Evolutionary conservation across 2,888 invertebrate genomes (phyloP).

Genomic region (Stictocephala bisonia): DNA sequence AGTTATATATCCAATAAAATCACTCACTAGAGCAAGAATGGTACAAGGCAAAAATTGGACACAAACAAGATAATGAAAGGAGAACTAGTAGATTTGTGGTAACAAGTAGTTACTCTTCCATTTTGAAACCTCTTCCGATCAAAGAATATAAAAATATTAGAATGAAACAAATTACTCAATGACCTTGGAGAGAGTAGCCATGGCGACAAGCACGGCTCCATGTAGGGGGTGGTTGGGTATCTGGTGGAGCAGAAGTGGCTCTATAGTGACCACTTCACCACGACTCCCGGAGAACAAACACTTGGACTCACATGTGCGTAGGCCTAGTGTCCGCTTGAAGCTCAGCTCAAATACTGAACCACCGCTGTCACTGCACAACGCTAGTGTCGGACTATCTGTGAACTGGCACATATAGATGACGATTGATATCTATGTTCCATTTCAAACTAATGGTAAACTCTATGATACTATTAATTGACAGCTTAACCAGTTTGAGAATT

Average conservation of each 20-base stretch:
- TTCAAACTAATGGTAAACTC: too few species aligned
- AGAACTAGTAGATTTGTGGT: too few species aligned
- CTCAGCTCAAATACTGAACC: constrained; percentile 96
- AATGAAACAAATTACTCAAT: not conserved
- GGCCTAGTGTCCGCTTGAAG: constrained; percentile 88
- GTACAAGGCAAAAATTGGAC: too few species aligned
- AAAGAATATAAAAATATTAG: too few species aligned
- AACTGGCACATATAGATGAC: constrained; percentile 67
- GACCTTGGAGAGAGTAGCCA: constrained; percentile 94
- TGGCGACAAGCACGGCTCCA: constrained; percentile 83
- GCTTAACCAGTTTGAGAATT: too few species aligned
- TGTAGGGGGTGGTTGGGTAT: constrained; percentile 75
- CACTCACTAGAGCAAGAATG: too few species aligned
- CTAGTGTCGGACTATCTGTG: constrained; percentile 78
- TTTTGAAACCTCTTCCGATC: too few species aligned
- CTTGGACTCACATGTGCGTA: constrained; percentile 88
- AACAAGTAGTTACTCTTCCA: too few species aligned
- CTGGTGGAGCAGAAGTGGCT: constrained; percentile 73
- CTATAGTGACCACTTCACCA: constrained; percentile 89
- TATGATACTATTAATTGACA: too few species aligned
- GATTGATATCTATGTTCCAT: too few species aligned
- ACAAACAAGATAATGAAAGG: too few species aligned
- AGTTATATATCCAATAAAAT: too few species aligned
- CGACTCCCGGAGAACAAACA: constrained; percentile 97
- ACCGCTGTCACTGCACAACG: constrained; percentile 89